Base-by-base conservation (phyloP, 2,113 vertebrate species). In the Malurus alboscapulatus region DNA sequence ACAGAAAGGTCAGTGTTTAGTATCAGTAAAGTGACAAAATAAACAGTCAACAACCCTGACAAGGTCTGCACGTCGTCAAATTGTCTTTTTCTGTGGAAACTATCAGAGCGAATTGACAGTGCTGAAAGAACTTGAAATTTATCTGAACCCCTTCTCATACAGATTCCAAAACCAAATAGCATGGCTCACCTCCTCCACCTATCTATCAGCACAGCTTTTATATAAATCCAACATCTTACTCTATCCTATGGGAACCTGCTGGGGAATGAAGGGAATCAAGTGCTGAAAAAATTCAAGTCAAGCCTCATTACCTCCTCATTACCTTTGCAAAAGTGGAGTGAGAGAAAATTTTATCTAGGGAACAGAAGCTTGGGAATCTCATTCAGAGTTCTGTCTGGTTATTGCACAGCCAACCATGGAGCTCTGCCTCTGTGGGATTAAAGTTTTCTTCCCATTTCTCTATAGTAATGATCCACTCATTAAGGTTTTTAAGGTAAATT, bases 231-330 rank as follows among this genome's bases (percentile, higher is more conserved):
- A 96, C 97, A 97, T 97, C 97, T 98, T 97, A 96, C 94, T 95
- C 94, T 95, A 93, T 98, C 98, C 98, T 98, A 93, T 95, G 98
- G 98, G 98, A 98, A 98, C 97, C 97, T 97, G 97, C 97, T 96
- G 97, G 96, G 96, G 97, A 98, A 97, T 94, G 95, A 96, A 96
- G 96, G 94, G 97, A 97, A 97, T 97, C 92, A 96, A 97, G 97
- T 89, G 97, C 96, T 97, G 97, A 98, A 98, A 98, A 98, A 97
- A 97, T 96, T 97, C 98, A 95, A 98, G 98, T 98, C 98, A 98
- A 98, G 98, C 98, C 98, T 99, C 98, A 98, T 98, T 98, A 99
- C 98, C 96, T 98, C 98, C 98, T 98, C 98, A 98, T 99, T 99
- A 98, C 98, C 98, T 98, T 98, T 98, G 98, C 98, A 97, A 98